phyloP scores from a whole-genome alignment of 2,113 vertebrate species.

The Mixornis gularis region DNA sequence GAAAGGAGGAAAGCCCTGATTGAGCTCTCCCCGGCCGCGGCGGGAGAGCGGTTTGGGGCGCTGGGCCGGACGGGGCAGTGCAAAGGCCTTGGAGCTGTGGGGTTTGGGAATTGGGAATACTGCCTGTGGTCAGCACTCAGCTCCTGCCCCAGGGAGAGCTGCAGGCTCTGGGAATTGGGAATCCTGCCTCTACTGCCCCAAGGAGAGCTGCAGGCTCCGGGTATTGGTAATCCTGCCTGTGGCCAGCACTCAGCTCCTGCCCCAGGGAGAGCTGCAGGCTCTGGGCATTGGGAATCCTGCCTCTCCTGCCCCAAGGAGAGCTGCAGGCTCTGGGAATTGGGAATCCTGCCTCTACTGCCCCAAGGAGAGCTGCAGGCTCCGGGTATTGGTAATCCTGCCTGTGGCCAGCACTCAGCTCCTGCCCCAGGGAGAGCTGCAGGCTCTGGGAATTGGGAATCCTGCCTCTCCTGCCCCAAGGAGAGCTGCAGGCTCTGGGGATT shows the following conservation, averaged over 20 bases:
- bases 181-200: neutral
- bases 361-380: fast-evolving
- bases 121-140: no score
- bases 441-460: neutral
- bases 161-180: neutral
- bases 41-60: fast-evolving
- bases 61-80: fast-evolving
- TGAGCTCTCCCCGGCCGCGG: fast-evolving
- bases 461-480: neutral
- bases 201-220: fast-evolving
- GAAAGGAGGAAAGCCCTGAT: neutral
- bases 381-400: neutral
- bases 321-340: neutral
- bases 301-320: no score
- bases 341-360: neutral
- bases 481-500: neutral
- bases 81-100: fast-evolving
- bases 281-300: neutral
- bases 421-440: neutral
- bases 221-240: neutral
- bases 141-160: no score
- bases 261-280: neutral
- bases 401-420: neutral
- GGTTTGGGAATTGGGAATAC: neutral
- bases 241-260: neutral